phyloP scores from a whole-genome alignment of 2,797 vertebrate species.

The Spinus olivaceus region DNA sequence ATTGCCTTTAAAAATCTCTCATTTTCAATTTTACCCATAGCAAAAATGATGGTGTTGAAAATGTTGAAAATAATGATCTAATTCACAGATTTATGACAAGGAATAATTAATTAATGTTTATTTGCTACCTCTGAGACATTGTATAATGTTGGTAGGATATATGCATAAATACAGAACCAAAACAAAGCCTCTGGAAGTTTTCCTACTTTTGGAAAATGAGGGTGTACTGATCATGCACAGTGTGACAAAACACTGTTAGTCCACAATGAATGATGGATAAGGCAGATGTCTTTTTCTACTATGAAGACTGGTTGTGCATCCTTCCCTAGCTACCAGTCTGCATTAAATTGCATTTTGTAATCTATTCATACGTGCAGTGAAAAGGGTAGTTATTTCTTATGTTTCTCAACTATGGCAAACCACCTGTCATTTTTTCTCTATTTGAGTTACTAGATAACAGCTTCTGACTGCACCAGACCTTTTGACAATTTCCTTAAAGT shows the following conservation, averaged over 20 bases:
- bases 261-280: background rate
- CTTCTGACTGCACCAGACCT: background rate
- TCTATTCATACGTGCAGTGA: background rate
- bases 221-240: background rate
- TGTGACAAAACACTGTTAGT: background rate
- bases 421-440: background rate
- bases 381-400: conserved; percentile 24
- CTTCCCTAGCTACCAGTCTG: background rate
- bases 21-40: background rate
- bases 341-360: conserved; percentile 23
- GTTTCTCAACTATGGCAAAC: conserved; percentile 15
- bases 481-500: conserved; percentile 4
- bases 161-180: background rate
- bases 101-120: conserved; percentile 3
- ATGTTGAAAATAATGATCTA: background rate
- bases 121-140: background rate
- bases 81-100: background rate
- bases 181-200: background rate
- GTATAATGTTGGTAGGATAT: background rate
- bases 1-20: background rate
- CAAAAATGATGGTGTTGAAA: background rate
- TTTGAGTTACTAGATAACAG: background rate
- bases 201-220: background rate
- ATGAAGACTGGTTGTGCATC: background rate
- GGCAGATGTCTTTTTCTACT: background rate